Evolutionary conservation across 2,113 vertebrate genomes (phyloP).

Genomic region (Monopterus albus): DNA sequence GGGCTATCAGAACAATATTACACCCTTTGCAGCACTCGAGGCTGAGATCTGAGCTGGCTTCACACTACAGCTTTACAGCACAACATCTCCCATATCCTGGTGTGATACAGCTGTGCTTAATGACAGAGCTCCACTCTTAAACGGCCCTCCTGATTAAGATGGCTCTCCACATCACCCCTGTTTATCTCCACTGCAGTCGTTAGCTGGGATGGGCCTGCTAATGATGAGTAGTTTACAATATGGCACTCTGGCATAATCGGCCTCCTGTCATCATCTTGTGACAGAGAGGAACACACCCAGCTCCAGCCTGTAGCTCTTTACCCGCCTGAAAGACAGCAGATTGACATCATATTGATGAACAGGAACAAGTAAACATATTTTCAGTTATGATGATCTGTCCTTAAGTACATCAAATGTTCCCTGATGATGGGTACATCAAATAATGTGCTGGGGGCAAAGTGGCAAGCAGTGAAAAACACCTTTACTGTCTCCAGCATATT

Average conservation of each 20-base stretch:
- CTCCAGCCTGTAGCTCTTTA: constrained; percentile 67
- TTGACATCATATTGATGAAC: constrained; percentile 52
- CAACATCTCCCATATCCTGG: constrained; percentile 59
- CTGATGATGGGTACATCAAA: constrained; percentile 44
- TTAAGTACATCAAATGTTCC: constrained; percentile 31
- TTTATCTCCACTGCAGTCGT: constrained; percentile 72
- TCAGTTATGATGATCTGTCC: constrained; percentile 32
- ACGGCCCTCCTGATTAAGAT: constrained; percentile 73
- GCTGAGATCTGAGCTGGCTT: constrained; percentile 46
- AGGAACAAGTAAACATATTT: constrained; percentile 37
- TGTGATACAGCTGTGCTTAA: constrained; percentile 78
- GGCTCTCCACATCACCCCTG: constrained; percentile 62
- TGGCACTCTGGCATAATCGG: constrained; percentile 68
- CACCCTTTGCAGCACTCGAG: constrained; percentile 47
- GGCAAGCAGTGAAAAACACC: constrained; percentile 45
- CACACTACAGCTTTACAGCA: constrained; percentile 59
- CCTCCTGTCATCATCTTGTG: constrained; percentile 66
- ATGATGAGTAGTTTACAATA: constrained; percentile 82
- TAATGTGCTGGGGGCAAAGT: constrained; percentile 50
- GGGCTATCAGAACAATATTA: constrained; percentile 45
- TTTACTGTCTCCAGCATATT: constrained; percentile 51
- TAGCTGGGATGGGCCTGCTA: constrained; percentile 72
- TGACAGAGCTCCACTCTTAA: constrained; percentile 68
- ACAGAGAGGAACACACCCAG: constrained; percentile 45
- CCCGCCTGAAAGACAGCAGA: constrained; percentile 46